phyloP scores from a whole-genome alignment of 2,113 vertebrate genomes.

The Vireo altiloquus region DNA sequence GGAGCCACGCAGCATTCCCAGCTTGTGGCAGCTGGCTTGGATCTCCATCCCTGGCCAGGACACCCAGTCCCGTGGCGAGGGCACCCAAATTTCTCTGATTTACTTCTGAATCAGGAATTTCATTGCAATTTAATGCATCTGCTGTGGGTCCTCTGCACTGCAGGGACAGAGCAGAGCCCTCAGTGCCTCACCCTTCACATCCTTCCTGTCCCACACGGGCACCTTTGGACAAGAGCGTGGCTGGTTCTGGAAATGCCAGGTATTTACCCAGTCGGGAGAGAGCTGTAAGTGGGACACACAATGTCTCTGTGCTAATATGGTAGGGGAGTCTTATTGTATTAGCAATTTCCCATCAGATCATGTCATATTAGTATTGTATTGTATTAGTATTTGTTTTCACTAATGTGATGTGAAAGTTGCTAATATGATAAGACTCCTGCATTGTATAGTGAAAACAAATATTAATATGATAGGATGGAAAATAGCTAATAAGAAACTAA shows the following conservation, averaged over 20 bases:
- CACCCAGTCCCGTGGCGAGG: rapidly evolving
- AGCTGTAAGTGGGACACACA: neutral
- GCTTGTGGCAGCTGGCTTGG: rapidly evolving
- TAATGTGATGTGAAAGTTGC: constrained; percentile 79
- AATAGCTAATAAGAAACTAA: constrained; percentile 71
- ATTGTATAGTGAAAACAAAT: constrained; percentile 76
- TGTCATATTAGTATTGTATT: constrained; percentile 63
- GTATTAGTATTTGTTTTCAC: constrained; percentile 65
- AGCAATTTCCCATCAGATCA: constrained; percentile 65
- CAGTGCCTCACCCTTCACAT: rapidly evolving
- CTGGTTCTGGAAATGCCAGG: neutral
- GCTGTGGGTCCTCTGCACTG: neutral
- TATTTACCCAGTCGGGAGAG: neutral
- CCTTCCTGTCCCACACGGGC: rapidly evolving
- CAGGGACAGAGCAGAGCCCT: neutral
- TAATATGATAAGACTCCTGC: constrained; percentile 74
- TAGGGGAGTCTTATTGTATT: constrained; percentile 63
- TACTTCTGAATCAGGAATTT: neutral
- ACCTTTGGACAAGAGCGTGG: rapidly evolving
- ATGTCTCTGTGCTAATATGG: neutral
- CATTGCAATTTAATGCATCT: neutral
- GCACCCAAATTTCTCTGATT: neutral
- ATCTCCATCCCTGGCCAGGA: neutral
- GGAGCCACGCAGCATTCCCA: rapidly evolving
- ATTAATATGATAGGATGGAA: constrained; percentile 74